These are phyloP conservation scores for Takifugu flavidus DNA, from an alignment of 2,113 vertebrate species.

Conservation along the genomic window DNA sequence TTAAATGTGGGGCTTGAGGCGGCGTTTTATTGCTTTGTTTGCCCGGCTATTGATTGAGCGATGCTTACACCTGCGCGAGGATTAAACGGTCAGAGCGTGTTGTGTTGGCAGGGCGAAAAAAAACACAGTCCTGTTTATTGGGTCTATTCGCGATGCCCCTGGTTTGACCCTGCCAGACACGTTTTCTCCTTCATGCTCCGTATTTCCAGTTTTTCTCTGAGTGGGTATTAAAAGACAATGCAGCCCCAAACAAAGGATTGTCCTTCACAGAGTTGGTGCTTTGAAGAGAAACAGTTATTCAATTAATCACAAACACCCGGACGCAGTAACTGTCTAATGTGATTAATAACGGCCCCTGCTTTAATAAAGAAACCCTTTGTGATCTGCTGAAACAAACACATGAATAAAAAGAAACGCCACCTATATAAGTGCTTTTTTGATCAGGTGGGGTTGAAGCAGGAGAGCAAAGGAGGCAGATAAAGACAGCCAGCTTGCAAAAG, in stretches of 20 bases:
- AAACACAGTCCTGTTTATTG: conserved; percentile 56
- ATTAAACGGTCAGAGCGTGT: conserved; percentile 65
- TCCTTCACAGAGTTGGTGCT: conserved; percentile 39
- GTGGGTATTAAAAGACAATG: conserved; percentile 20
- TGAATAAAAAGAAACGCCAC: conserved; percentile 35
- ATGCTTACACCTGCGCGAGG: conserved; percentile 54
- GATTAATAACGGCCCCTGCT: conserved; percentile 59
- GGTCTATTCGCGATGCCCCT: conserved; percentile 54
- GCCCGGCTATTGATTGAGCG: conserved; percentile 60
- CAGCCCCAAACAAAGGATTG: conserved; percentile 27
- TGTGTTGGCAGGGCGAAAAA: conserved; percentile 61
- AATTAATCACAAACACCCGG: conserved; percentile 52
- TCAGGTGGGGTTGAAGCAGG: conserved; percentile 49
- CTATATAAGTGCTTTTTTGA: conserved; percentile 53
- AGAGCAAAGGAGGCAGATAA: conserved; percentile 50
- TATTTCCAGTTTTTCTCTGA: conserved; percentile 31
- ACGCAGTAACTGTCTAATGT: conserved; percentile 52
- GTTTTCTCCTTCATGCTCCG: conserved; percentile 24
- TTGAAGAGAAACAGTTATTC: conserved; percentile 54
- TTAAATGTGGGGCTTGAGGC: conserved; percentile 71
- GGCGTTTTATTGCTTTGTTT: conserved; percentile 68
- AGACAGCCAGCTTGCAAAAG: conserved; percentile 59
- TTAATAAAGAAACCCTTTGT: conserved; percentile 56
- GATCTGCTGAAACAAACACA: conserved; percentile 26
- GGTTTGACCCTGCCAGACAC: conserved; percentile 59